Evolutionary conservation across 2,113 vertebrate genomes (phyloP).

Genomic region (Podarcis muralis): DNA sequence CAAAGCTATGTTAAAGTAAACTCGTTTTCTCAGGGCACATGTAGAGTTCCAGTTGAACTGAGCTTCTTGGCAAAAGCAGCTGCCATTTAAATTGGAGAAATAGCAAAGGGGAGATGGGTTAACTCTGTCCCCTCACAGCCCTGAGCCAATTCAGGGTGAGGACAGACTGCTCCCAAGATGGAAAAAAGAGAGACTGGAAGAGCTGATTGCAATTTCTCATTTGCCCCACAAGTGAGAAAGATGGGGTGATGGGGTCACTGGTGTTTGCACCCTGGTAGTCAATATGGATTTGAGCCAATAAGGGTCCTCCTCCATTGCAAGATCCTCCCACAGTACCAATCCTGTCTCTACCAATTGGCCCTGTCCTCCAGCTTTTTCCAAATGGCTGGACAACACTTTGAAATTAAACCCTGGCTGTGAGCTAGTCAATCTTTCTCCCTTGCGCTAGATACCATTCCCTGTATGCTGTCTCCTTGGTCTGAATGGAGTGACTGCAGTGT

Average conservation of each 20-base stretch:
- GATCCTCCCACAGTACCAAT: neutral
- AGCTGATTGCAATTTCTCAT: neutral
- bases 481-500: conserved; percentile 99
- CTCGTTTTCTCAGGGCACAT: too few relatives aligned
- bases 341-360: neutral
- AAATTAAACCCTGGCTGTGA: neutral
- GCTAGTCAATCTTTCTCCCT: neutral
- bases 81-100: neutral
- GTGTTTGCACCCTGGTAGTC: neutral
- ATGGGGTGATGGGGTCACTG: neutral
- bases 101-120: neutral
- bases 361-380: neutral
- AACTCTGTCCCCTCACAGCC: neutral
- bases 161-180: too few relatives aligned
- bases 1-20: too few relatives aligned
- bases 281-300: neutral
- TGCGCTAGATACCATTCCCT: conserved; percentile 92
- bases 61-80: too few relatives aligned
- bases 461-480: conserved; percentile 93
- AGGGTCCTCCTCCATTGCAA: neutral
- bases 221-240: neutral
- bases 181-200: neutral
- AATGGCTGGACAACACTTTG: neutral
- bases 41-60: too few relatives aligned
- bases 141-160: neutral